These are phyloP conservation scores for Epinephelus cyanopodus DNA, from an alignment of 2,113 vertebrate genomes.

Conservation along the genomic window DNA sequence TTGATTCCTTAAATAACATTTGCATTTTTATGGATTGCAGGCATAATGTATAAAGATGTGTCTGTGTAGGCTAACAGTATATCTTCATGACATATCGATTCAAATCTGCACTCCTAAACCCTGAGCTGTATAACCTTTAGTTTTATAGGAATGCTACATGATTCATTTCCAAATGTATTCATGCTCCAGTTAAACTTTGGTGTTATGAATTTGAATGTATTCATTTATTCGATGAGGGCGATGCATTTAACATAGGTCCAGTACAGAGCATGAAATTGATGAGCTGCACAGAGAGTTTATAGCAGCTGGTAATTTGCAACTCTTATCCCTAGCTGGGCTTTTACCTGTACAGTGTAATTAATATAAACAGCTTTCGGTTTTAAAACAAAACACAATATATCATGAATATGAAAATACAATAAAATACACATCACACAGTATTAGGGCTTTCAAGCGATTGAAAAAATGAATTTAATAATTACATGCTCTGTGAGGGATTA, in stretches of 20 bases:
- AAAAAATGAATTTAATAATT: too few relatives aligned
- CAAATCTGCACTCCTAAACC: conserved; percentile 30
- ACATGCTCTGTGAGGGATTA: too few relatives aligned
- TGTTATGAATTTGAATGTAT: too few relatives aligned
- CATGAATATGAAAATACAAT: too few relatives aligned
- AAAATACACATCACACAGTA: too few relatives aligned
- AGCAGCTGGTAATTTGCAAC: background rate
- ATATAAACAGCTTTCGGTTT: too few relatives aligned
- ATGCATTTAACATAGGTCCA: background rate
- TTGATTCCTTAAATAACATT: conserved; percentile 24
- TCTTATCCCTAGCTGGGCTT: too few relatives aligned
- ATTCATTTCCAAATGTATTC: conserved; percentile 21
- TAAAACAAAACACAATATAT: too few relatives aligned
- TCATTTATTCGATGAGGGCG: background rate
- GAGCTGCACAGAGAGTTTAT: background rate
- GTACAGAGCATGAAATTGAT: background rate
- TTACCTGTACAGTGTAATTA: too few relatives aligned
- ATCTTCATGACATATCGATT: conserved; percentile 53
- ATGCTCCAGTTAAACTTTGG: conserved; percentile 14
- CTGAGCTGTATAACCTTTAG: conserved; percentile 20
- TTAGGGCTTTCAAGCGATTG: too few relatives aligned
- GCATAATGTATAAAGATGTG: conserved; percentile 21
- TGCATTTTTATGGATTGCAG: conserved; percentile 14
- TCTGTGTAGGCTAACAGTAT: conserved; percentile 56
- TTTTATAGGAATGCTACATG: conserved; percentile 16